phyloP scores from a whole-genome alignment of 2,888 invertebrate species.

The Eupithecia subfuscata region DNA sequence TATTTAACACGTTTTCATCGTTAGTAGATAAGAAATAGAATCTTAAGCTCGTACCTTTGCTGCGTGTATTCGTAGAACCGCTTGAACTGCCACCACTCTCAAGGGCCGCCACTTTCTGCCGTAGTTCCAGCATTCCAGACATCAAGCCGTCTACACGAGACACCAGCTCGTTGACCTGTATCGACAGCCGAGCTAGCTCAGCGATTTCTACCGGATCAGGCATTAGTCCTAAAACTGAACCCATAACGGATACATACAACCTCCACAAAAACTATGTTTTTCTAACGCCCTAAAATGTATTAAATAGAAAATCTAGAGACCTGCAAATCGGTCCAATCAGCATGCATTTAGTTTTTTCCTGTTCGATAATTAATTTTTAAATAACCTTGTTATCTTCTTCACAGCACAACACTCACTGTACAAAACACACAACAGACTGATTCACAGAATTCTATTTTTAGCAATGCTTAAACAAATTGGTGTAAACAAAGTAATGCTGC shows the following conservation, averaged over 20 bases:
- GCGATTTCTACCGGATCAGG: neutral
- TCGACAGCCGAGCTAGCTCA: neutral
- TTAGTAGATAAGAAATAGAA: neutral
- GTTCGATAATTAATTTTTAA: neutral
- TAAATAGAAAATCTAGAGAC: neutral
- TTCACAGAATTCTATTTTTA: neutral
- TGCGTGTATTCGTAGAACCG: neutral
- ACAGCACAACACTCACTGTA: neutral
- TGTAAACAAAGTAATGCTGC: neutral
- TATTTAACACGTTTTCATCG: neutral
- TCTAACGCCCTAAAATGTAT: too few relatives aligned
- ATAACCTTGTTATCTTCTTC: neutral
- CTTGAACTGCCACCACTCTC: neutral
- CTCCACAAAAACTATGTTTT: neutral
- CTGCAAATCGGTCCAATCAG: neutral
- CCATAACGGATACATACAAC: neutral
- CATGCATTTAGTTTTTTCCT: neutral
- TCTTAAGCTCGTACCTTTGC: neutral
- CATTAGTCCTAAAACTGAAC: neutral
- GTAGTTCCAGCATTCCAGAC: neutral
- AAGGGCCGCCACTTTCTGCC: neutral
- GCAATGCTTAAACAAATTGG: neutral
- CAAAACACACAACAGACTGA: neutral
- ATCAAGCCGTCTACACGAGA: neutral
- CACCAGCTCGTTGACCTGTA: neutral